Evolutionary conservation across 1,140 invertebrate species (phyloP), one percentile per base, ranked within the genome.

Genomic region (Heliconius hermathena): DNA sequence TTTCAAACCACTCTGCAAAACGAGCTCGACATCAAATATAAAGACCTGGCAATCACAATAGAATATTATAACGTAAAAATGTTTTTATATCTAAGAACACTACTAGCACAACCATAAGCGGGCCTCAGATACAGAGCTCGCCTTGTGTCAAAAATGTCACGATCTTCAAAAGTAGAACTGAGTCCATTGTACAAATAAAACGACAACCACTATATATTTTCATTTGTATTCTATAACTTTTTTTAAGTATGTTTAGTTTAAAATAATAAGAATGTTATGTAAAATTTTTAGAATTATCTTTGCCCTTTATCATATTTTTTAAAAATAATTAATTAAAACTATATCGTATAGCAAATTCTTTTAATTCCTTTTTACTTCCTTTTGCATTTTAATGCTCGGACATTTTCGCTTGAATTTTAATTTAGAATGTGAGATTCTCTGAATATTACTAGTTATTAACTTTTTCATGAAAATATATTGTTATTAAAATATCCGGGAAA

Each of bases 31-130:
- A 29, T 29, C 26, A 66, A 66, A 66, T 66, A 66, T 66, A 66
- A 66, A 66, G 60, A 66, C 60, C 60, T 66, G 60, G 60, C 26
- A 66, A 66, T 66, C 60, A 66, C 60, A 66, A 66, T 66, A 66
- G 60, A 66, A 66, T 66, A 29, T 66, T 66, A 66, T 66, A 66
- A 66, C 26, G 60, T 66, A 66, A 66, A 66, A 66, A 66, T 66
- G 60, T 11, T 66, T 66, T 66, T 66, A 29, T 66, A 66, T 66
- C 60, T 66, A 66, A 66, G 26, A 66, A 29, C 60, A 66, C 26
- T 26, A 26, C 26, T 66, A 66, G 16, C 22, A 66, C 22, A 66
- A 66, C 60, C 22, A 22, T 29, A 29, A 60, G 54, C 54, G 54
- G n/a, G 54, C 54, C 22, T 57, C 13, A 66, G 22, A 66, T 66